Evolutionary conservation across 1,140 invertebrate genomes (phyloP), one percentile per base, ranked within the genome.

Genomic region (Camponotus pennsylvanicus): DNA sequence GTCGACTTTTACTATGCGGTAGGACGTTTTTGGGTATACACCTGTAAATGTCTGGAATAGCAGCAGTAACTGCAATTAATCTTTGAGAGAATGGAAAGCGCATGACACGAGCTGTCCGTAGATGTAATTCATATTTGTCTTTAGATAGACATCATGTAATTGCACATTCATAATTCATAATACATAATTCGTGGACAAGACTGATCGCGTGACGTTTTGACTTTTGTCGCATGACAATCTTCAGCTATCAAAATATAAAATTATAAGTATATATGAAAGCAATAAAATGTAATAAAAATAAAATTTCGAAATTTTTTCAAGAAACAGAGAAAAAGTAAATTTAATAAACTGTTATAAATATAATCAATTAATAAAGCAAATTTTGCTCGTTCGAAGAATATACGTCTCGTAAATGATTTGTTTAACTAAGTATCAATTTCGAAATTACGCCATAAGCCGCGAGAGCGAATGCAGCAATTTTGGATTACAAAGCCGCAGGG

Each of bases 401-500:
- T 21, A n/a, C 27, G 27, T 27, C 27, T 27, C 8, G 0, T 15
- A 34, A 15, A 42, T 15, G 27, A 34, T 55, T 73, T 32, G 7
- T 42, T 5, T 9, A 59, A 61, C 21, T 15, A 40, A 40, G 13
- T 37, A 27, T 27, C 55, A 42, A 21, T 42, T 55, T 27, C 37
- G 34, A 76, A 21, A 76, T 76, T 61, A 61, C 37, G 37, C 59
- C 75, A 32, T n/a, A 45, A 77, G 45, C 59, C 45, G n/a, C 27
- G 37, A 13, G 40, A 66, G 76, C 18, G 42, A 78, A 79, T 52
- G 5, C 32, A 55, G 37, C 64, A 40, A 52, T 57, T 3, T 49
- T 13, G 64, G 66, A 80, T 80, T 69, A 40, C 77, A 55, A 80
- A 70, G 34, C 49, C 66, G 15, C 66, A 57, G 32, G 13, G 66